phyloP scores from a whole-genome alignment of 2,888 invertebrate genomes.

The Protophormia terraenovae region DNA sequence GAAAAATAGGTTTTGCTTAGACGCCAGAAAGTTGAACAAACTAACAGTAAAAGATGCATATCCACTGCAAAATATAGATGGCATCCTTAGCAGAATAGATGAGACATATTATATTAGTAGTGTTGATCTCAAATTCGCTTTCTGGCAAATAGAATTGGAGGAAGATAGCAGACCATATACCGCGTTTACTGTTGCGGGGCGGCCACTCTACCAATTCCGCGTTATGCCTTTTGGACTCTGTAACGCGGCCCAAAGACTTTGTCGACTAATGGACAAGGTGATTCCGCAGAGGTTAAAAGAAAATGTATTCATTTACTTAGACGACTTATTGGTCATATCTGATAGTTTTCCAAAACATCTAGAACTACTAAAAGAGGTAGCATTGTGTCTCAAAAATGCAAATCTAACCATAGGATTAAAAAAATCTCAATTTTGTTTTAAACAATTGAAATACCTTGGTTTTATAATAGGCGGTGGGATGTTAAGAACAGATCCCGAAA shows the following conservation, averaged over 20 bases:
- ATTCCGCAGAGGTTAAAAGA: not conserved
- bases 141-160: no score
- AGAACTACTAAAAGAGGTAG: conserved; percentile 1
- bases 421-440: no score
- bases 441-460: not conserved
- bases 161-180: no score
- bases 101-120: no score
- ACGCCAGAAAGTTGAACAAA: conserved; percentile 7
- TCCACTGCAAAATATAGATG: conserved; percentile 15
- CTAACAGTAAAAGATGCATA: not conserved
- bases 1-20: conserved; percentile 27
- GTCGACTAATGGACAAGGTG: conserved; percentile 7
- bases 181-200: no score
- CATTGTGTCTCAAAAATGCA: conserved; percentile 3
- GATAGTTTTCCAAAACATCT: conserved; percentile 16
- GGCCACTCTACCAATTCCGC: not conserved
- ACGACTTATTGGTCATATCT: conserved; percentile 24
- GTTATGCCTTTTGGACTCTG: conserved; percentile 23
- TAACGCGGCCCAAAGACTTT: not conserved
- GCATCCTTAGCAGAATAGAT: no score
- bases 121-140: no score
- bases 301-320: conserved; percentile 10
- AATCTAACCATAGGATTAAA: not conserved
- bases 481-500: not conserved
- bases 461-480: not conserved